Evolutionary conservation across 2,888 invertebrate genomes (phyloP).

Genomic region (Leptinotarsa rubiginosa): DNA sequence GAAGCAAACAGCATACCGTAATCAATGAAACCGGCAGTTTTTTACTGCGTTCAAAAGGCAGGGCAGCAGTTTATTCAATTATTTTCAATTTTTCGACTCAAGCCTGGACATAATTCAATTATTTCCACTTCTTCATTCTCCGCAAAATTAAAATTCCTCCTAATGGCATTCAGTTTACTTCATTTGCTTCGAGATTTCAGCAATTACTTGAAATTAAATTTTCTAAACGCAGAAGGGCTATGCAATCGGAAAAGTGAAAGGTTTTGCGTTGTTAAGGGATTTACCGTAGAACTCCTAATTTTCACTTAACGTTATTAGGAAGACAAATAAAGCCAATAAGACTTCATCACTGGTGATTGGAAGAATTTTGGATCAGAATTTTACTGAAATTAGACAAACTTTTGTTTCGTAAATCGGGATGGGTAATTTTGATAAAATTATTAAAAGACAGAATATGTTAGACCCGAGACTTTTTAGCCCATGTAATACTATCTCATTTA

Average conservation of each 20-base stretch:
- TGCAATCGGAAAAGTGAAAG: constrained; percentile 9
- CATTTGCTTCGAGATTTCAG: constrained; percentile 39
- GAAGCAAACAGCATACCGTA: neutral
- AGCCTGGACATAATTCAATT: constrained; percentile 38
- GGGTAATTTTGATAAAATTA: too few relatives aligned
- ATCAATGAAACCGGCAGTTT: neutral
- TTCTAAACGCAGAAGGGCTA: neutral
- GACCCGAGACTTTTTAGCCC: too few relatives aligned
- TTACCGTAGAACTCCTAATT: neutral
- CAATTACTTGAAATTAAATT: constrained; percentile 33
- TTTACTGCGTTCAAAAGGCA: neutral
- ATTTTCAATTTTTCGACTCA: constrained; percentile 34
- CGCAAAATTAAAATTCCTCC: constrained; percentile 42
- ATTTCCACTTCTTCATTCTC: constrained; percentile 39
- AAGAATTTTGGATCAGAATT: neutral
- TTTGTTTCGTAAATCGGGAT: too few relatives aligned
- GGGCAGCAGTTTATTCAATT: constrained; percentile 31
- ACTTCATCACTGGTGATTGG: neutral
- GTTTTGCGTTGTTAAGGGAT: neutral
- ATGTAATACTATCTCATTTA: neutral
- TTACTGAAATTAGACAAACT: too few relatives aligned
- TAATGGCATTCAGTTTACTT: constrained; percentile 40
- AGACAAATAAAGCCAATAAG: neutral
- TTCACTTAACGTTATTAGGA: neutral
- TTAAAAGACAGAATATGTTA: too few relatives aligned